Evolutionary conservation across 1,140 invertebrate genomes (phyloP).

Genomic region (Aphelenchoides besseyi): DNA sequence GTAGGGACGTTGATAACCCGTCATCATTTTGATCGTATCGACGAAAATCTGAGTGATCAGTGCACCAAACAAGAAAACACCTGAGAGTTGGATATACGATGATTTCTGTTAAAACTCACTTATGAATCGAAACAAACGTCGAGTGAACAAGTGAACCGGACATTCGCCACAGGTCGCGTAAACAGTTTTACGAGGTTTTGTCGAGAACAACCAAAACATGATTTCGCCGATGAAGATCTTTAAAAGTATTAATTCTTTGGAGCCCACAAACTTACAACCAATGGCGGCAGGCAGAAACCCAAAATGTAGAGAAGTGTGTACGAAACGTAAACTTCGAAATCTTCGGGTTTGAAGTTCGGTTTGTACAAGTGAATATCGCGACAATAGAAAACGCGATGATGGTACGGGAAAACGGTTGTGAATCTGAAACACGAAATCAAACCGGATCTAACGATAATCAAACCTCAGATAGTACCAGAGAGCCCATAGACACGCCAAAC

Average conservation of each 20-base stretch:
- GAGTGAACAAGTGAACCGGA: constrained; percentile 57
- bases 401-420: constrained; percentile 59
- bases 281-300: constrained; percentile 54
- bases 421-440: constrained; percentile 49
- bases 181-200: constrained; percentile 59
- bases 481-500: constrained; percentile 60
- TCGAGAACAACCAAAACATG: constrained; percentile 63
- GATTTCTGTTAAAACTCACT: constrained; percentile 38
- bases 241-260: constrained; percentile 26
- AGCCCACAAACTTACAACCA: constrained; percentile 51
- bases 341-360: constrained; percentile 61
- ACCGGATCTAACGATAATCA: constrained; percentile 14
- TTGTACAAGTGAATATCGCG: constrained; percentile 60
- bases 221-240: constrained; percentile 61
- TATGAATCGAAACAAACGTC: constrained; percentile 58
- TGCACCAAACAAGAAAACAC: constrained; percentile 60
- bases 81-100: constrained; percentile 30
- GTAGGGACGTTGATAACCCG: constrained; percentile 61
- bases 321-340: constrained; percentile 62
- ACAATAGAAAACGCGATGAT: constrained; percentile 58
- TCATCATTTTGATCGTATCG: constrained; percentile 61
- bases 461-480: constrained; percentile 62
- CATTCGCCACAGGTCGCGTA: constrained; percentile 58
- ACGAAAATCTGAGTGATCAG: constrained; percentile 62
- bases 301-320: constrained; percentile 57